Conservation (phyloP, 2,797 vertebrate genomes). For the Channa striata region DNA sequence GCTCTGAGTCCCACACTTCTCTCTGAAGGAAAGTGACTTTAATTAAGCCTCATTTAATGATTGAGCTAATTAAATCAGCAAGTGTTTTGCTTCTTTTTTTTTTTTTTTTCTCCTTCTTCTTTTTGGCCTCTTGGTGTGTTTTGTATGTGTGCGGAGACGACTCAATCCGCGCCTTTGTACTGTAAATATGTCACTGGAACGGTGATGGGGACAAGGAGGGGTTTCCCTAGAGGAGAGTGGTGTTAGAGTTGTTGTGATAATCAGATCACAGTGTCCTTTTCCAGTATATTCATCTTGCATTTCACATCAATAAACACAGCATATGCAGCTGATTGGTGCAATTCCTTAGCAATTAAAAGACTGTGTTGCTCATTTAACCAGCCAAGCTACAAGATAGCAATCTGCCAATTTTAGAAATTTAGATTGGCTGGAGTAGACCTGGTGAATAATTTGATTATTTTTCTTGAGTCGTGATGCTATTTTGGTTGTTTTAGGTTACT, state of each 20-base stretch:
- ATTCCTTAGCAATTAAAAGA: slow-evolving; percentile 23
- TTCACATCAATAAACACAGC: slow-evolving; percentile 50
- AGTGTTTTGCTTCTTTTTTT: no score
- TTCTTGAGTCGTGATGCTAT: slow-evolving; percentile 18
- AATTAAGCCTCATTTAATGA: slow-evolving; percentile 85
- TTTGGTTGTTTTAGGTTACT: slow-evolving; percentile 25
- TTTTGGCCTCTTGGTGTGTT: slow-evolving; percentile 65
- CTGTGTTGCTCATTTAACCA: slow-evolving; percentile 24
- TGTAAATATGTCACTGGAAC: slow-evolving; percentile 76
- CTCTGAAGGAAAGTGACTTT: slow-evolving; percentile 82
- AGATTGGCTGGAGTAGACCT: background rate
- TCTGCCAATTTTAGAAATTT: background rate
- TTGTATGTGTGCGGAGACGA: slow-evolving; percentile 71
- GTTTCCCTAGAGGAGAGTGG: slow-evolving; percentile 42
- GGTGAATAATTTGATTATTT: slow-evolving; percentile 22
- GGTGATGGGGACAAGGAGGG: slow-evolving; percentile 24
- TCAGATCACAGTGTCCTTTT: slow-evolving; percentile 24
- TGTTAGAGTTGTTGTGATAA: slow-evolving; percentile 34
- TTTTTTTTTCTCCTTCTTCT: slow-evolving; percentile 47
- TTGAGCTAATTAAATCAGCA: slow-evolving; percentile 83
- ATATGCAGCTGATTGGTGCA: slow-evolving; percentile 21
- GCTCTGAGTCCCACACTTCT: slow-evolving; percentile 73
- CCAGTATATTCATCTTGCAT: slow-evolving; percentile 25
- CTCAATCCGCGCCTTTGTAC: slow-evolving; percentile 74
- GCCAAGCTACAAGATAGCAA: slow-evolving; percentile 1